Evolutionary conservation across 2,888 invertebrate species (phyloP).

Genomic region (Lacanobia wlatinum): DNA sequence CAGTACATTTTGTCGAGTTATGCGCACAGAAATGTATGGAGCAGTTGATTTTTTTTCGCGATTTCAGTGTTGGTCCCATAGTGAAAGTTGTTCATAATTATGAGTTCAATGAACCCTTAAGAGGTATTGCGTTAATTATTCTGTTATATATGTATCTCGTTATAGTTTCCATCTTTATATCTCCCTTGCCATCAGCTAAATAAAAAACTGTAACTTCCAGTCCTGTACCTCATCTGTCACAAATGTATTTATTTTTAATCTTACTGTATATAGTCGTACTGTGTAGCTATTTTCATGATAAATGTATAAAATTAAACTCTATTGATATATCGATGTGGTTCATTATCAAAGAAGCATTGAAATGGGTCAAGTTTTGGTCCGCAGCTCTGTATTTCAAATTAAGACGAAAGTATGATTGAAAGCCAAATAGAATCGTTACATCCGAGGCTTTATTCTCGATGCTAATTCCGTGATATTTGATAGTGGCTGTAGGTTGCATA

Average conservation of each 20-base stretch:
- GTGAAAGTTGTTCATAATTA: too few relatives aligned
- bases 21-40: too few relatives aligned
- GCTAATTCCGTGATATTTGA: background rate
- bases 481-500: too few relatives aligned
- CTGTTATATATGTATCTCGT: too few relatives aligned
- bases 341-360: conserved; percentile 1
- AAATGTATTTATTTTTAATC: conserved; percentile 41
- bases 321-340: background rate
- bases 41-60: too few relatives aligned
- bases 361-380: background rate
- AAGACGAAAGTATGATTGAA: conserved; percentile 6
- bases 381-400: conserved; percentile 5
- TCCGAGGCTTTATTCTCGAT: conserved; percentile 1
- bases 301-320: conserved; percentile 16
- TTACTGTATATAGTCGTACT: conserved; percentile 24
- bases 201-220: conserved; percentile 44
- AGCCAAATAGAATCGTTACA: conserved; percentile 14
- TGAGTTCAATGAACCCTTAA: too few relatives aligned
- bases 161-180: conserved; percentile 4
- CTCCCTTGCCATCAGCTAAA: background rate
- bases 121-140: too few relatives aligned
- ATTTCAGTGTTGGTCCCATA: too few relatives aligned
- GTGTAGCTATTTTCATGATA: conserved; percentile 37
- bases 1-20: too few relatives aligned
- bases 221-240: conserved; percentile 44